phyloP scores from a whole-genome alignment of 1,140 invertebrate species.

The Platyura marginata region DNA sequence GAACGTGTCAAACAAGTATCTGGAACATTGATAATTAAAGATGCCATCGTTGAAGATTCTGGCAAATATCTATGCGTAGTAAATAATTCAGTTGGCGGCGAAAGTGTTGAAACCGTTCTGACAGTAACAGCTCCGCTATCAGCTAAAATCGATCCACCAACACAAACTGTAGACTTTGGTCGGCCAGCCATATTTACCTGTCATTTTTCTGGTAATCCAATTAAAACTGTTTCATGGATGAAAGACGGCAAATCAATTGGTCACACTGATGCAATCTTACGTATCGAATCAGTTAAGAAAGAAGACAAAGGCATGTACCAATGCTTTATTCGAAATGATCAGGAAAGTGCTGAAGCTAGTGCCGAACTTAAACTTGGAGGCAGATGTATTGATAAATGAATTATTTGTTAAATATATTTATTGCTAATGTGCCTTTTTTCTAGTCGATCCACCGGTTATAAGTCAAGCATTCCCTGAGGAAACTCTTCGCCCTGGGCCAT shows the following conservation, averaged over 20 bases:
- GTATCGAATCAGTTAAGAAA: conserved; percentile 78
- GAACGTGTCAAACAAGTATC: conserved; percentile 85
- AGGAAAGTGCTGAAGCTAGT: conserved; percentile 81
- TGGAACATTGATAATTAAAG: conserved; percentile 79
- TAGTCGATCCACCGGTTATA: conserved; percentile 75
- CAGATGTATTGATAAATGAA: conserved; percentile 41
- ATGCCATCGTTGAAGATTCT: conserved; percentile 77
- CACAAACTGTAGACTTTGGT: conserved; percentile 84
- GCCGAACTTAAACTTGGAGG: conserved; percentile 85
- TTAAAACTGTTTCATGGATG: conserved; percentile 77
- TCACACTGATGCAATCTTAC: conserved; percentile 56
- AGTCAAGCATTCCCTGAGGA: conserved; percentile 70
- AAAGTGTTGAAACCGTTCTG: conserved; percentile 79
- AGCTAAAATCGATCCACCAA: conserved; percentile 70
- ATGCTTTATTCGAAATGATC: conserved; percentile 85
- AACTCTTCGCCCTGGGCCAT: conserved; percentile 70
- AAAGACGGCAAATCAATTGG: conserved; percentile 76
- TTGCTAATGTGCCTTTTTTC: conserved; percentile 11
- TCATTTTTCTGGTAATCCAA: conserved; percentile 75
- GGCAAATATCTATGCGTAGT: conserved; percentile 89
- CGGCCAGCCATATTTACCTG: conserved; percentile 77
- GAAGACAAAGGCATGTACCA: conserved; percentile 97
- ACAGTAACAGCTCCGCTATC: conserved; percentile 80
- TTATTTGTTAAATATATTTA: background rate
- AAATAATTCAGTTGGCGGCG: conserved; percentile 82